Evolutionary conservation across 2,888 invertebrate species (phyloP), one percentile per base, ranked within the genome.

Genomic region (Hesperia comma): DNA sequence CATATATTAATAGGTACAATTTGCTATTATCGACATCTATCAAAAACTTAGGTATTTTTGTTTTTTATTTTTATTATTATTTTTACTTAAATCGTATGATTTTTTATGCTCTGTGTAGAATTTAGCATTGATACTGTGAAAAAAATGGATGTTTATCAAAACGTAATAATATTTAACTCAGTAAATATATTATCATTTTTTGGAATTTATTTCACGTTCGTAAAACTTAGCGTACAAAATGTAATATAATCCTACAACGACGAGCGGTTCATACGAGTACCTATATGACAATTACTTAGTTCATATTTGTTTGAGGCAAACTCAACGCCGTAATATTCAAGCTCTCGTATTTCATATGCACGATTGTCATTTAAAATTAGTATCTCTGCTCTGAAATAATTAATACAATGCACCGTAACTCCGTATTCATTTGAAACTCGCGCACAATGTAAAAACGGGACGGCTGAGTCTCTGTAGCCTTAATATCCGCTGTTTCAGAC

Each of bases 401-500:
- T 83, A 87, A 82, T 84, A 87, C 85, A 85, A 85, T 83, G 80
- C 83, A 77, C 75, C 80, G 81, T 81, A 86, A 85, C 84, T 85
- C 80, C 75, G 80, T 81, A 82, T 87, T 86, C 84, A 87, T 88
- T 87, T 86, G 77, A 82, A 87, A 86, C 85, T 84, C 83, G 74
- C 75, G 79, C 82, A 84, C 85, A 88, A 84, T 87, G 86, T 88
- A 88, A 88, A 90, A 90, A 90, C 84, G 83, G 85, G 75, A 80
- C 82, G 81, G 77, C 80, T 77, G 79, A 82, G 84, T 85, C 82
- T 80, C 82, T 86, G 86, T 87, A 86, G 89, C 88, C 89, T 90
- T 92, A 90, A 91, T 91, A 90, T 90, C 91, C 90, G 90, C 87
- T 86, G 90, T 90, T 90, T 85, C 87, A 90, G 86, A 84, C 90